These are phyloP conservation scores for Agapornis canus DNA, from an alignment of 2,797 vertebrate genomes.

Conservation along the genomic window DNA sequence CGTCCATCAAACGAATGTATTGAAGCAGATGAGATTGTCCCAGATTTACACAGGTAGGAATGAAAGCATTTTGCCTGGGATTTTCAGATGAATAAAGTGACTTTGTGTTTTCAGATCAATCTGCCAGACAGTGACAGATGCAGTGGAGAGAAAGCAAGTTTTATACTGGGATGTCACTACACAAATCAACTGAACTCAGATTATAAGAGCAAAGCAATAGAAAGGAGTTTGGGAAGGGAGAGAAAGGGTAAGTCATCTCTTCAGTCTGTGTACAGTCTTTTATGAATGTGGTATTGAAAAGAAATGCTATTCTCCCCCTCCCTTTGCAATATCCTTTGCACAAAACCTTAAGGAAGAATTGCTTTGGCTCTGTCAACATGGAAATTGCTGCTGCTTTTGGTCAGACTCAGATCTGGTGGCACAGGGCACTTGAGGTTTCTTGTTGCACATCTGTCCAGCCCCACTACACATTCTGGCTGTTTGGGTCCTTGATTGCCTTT, in stretches of 20 bases:
- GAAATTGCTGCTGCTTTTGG: not conserved
- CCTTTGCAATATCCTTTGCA: not conserved
- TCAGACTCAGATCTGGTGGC: not conserved
- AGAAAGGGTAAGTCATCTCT: not conserved
- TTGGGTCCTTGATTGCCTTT: not conserved
- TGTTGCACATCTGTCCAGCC: not conserved
- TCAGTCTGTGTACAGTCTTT: not conserved
- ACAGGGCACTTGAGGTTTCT: not conserved
- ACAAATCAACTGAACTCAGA: not conserved
- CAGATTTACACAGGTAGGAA: not conserved
- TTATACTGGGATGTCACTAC: not conserved
- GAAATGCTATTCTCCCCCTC: not conserved
- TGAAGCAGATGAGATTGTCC: not conserved
- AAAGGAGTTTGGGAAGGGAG: not conserved
- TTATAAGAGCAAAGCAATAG: not conserved
- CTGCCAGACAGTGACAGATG: not conserved
- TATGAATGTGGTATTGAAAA: not conserved
- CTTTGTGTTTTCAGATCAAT: constrained; percentile 5
- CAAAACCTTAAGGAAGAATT: not conserved
- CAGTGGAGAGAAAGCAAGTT: not conserved
- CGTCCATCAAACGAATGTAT: not conserved
- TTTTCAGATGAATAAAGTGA: not conserved
- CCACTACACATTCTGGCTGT: not conserved
- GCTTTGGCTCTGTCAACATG: not conserved
- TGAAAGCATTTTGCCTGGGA: not conserved